Conservation (phyloP, 1,140 invertebrate species). For the Aphis craccivora region DNA sequence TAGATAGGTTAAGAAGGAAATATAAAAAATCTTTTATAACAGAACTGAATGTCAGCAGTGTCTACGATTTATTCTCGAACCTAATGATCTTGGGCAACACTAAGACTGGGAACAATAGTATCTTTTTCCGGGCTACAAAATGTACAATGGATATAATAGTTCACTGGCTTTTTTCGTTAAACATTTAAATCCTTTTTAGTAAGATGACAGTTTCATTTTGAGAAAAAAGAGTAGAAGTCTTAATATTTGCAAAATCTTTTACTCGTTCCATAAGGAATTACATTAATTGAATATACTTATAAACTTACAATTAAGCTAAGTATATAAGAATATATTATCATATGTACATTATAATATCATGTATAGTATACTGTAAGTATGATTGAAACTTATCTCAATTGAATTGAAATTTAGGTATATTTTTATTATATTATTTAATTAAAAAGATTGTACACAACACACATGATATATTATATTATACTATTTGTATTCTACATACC, state of each 20-base stretch:
- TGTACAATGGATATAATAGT: conserved; percentile 9
- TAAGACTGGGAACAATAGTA: conserved; percentile 34
- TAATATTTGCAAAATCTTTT: background rate
- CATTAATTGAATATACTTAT: background rate
- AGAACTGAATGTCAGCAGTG: background rate
- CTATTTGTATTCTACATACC: too few relatives aligned
- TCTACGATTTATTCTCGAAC: conserved; percentile 26
- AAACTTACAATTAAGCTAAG: too few relatives aligned
- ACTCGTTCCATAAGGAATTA: background rate
- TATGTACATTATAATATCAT: too few relatives aligned
- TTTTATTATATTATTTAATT: too few relatives aligned
- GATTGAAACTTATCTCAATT: too few relatives aligned
- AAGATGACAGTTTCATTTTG: background rate
- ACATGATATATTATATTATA: too few relatives aligned
- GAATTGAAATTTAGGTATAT: too few relatives aligned
- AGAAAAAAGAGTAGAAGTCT: background rate
- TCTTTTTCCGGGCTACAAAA: conserved; percentile 46
- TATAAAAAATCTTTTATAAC: conserved; percentile 21
- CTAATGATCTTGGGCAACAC: conserved; percentile 36
- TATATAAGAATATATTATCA: too few relatives aligned
- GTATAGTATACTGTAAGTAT: too few relatives aligned
- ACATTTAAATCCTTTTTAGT: background rate
- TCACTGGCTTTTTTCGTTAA: conserved; percentile 18
- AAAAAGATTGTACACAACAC: too few relatives aligned
- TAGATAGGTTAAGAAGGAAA: background rate